These are phyloP conservation scores for Paraescarpia echinospica DNA, from an alignment of 1,140 invertebrate genomes.

Conservation along the genomic window DNA sequence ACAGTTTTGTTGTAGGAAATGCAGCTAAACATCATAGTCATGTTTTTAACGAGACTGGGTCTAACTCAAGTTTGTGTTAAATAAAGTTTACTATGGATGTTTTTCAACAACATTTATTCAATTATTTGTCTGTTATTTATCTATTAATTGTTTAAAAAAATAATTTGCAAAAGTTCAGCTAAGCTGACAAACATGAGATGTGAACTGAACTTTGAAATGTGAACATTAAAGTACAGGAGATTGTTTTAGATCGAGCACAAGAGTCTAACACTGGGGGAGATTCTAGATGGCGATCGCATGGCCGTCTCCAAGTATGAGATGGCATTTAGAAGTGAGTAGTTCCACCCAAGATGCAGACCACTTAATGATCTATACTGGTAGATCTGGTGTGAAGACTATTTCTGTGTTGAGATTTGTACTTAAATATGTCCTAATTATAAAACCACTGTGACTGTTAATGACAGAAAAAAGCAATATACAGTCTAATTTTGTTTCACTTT, in stretches of 20 bases:
- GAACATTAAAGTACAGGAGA: neutral
- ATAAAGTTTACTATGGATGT: too few relatives aligned
- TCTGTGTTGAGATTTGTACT: too few relatives aligned
- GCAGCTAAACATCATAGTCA: neutral
- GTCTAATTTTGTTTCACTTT: too few relatives aligned
- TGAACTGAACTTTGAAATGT: neutral
- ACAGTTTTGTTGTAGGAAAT: neutral
- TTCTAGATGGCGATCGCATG: slow-evolving; percentile 64
- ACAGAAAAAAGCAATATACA: too few relatives aligned
- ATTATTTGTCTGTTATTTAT: too few relatives aligned
- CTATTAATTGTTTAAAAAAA: neutral
- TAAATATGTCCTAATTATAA: too few relatives aligned
- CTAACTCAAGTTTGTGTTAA: too few relatives aligned
- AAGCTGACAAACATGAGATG: neutral
- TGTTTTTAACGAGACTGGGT: neutral
- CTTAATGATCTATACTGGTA: too few relatives aligned
- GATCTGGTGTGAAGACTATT: too few relatives aligned
- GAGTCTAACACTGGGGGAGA: slow-evolving; percentile 62
- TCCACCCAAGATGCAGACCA: neutral
- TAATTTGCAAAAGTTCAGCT: neutral
- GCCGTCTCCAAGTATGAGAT: slow-evolving; percentile 62
- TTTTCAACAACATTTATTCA: too few relatives aligned
- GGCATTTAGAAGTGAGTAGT: slow-evolving; percentile 58
- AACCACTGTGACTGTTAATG: too few relatives aligned
- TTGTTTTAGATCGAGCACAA: slow-evolving; percentile 61